phyloP scores from a whole-genome alignment of 1,140 invertebrate species.

The Sinella curviseta region DNA sequence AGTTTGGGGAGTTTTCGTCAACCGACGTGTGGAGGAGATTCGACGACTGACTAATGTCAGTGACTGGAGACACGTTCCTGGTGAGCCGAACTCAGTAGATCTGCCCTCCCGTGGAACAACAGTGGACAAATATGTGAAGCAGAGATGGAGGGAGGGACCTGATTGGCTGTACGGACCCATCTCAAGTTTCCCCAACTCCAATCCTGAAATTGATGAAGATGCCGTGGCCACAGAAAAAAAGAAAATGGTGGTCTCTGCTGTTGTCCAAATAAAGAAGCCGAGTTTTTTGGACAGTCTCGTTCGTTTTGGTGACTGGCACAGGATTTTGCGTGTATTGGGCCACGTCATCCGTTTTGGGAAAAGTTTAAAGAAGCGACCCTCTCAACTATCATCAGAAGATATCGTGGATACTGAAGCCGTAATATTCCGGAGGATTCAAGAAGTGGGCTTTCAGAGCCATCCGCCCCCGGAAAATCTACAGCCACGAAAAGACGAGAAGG shows the following conservation, averaged over 20 bases:
- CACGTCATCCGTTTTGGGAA: not conserved
- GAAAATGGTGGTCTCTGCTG: not conserved
- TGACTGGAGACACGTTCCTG: not conserved
- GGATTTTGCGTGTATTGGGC: not conserved
- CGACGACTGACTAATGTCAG: not conserved
- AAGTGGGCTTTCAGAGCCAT: not conserved
- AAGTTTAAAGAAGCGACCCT: not conserved
- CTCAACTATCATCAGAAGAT: not conserved
- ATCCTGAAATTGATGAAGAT: not conserved
- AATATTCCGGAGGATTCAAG: not conserved
- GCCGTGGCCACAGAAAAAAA: not conserved
- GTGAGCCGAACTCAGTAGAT: not conserved
- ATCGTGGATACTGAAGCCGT: not conserved
- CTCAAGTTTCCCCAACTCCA: no score
- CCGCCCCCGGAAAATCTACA: not conserved
- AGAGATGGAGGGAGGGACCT: not conserved
- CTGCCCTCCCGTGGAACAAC: not conserved
- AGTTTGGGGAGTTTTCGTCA: not conserved
- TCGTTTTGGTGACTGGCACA: not conserved
- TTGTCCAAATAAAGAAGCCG: not conserved
- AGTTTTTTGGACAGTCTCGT: not conserved
- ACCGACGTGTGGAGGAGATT: not conserved
- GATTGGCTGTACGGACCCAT: not conserved
- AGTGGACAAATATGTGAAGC: not conserved
- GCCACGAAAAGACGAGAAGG: slow-evolving; percentile 1